A percentile compares a stretch with the other conserved stretches of the same genome.
phyloP scores from a whole-genome alignment of 2,888 invertebrate species.

The Mythimna impura region DNA sequence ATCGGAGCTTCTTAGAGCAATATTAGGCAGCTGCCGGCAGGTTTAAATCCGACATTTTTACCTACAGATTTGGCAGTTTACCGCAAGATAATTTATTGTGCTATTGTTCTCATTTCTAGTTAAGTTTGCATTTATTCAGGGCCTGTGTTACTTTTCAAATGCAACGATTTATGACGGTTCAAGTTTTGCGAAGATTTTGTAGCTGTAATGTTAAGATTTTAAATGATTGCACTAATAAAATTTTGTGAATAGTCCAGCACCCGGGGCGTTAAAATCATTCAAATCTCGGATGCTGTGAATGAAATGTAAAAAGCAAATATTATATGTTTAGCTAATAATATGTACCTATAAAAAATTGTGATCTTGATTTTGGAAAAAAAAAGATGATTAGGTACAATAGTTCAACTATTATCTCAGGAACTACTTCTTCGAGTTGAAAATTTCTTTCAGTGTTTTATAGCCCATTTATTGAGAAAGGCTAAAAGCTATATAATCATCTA shows the following conservation, averaged over 20 bases:
- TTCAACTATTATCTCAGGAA: no score
- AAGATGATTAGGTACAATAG: no score
- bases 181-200: background rate
- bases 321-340: no score
- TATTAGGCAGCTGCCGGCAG: conserved; percentile 68
- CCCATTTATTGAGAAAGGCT: no score
- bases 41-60: conserved; percentile 59
- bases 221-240: background rate
- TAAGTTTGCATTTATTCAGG: conserved; percentile 47
- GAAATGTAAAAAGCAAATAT: no score
- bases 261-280: no score
- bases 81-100: conserved; percentile 61
- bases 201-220: background rate
- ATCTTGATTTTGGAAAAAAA: no score
- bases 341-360: no score
- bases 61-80: conserved; percentile 58
- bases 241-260: background rate
- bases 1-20: conserved; percentile 74
- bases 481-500: no score
- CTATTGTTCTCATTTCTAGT: conserved; percentile 62
- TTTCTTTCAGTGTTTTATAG: no score
- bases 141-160: conserved; percentile 47
- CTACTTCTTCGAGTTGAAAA: no score
- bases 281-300: no score
- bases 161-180: conserved; percentile 4